These are phyloP conservation scores for Ophonus ardosiacus DNA, from an alignment of 2,888 invertebrate genomes.

Conservation along the genomic window DNA sequence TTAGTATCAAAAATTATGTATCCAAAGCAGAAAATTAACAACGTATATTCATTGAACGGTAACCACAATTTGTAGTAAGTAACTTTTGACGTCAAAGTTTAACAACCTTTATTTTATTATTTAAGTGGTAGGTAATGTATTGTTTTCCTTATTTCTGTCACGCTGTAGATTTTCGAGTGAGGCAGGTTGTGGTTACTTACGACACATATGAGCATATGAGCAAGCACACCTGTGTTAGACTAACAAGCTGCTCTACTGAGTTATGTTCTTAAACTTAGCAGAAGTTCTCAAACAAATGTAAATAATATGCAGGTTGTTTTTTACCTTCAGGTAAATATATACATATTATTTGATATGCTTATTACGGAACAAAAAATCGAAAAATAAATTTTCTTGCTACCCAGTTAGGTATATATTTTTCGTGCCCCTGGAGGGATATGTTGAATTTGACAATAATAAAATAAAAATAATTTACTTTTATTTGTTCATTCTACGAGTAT, in stretches of 20 bases:
- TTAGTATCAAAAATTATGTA: constrained; percentile 19
- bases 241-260: not conserved
- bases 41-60: constrained; percentile 11
- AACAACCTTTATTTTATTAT: not conserved
- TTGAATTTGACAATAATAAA: too few species aligned
- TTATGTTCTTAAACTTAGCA: not conserved
- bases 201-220: not conserved
- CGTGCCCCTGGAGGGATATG: too few species aligned
- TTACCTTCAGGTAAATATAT: too few species aligned
- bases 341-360: too few species aligned
- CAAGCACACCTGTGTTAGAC: not conserved
- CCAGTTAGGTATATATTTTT: too few species aligned
- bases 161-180: constrained; percentile 3
- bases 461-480: too few species aligned
- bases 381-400: too few species aligned
- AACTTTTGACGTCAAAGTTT: not conserved
- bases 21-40: constrained; percentile 5
- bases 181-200: constrained; percentile 20
- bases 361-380: too few species aligned
- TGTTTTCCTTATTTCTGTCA: constrained; percentile 2
- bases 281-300: not conserved
- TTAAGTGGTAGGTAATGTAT: not conserved
- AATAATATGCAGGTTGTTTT: too few species aligned
- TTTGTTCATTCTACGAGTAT: too few species aligned
- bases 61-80: not conserved